Base-by-base conservation (phyloP, 2,113 vertebrate species). In the Vicugna pacos region DNA sequence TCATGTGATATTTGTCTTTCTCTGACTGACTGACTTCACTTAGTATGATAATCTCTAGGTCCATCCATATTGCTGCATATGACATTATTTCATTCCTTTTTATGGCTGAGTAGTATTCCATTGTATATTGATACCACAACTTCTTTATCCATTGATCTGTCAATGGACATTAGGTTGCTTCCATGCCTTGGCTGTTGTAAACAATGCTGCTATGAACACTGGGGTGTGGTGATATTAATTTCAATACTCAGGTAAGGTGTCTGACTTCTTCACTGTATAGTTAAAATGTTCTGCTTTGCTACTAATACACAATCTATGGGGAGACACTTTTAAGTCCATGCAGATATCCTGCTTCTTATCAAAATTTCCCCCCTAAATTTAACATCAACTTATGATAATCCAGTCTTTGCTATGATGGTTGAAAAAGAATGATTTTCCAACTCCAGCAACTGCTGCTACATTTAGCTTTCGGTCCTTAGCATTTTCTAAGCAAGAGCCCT, bases 211-310 rank as follows among this genome's bases (percentile, higher is more conserved):
- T 42, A 42, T 42, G 38, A 42, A 42, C 38, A 42, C 38, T 42
- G 38, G 38, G 38, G 38, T 42, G 38, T 76, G 60, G 19, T 64
- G 60, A 64, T 58, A 54, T 60, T 94, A 65, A 72, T 75, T 93
- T 32, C 82, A 82, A 76, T 87, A 72, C 42, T 48, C 17, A 24
- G 73, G 15, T 26, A 52, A 73, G 22, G 38, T 86, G 20, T 69
- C 28, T 81, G 38, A 60, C 60, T 90, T 93, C 64, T 80, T 96
- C 50, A 86, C 54, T 88, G 35, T 58, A 8, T 38, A 82, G 52
- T 69, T 35, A 19, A 58, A 82, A 42, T 92, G 88, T 81, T 76
- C 42, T 82, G 16, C n/a, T 24, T 94, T 60, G 35, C 12, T 69
- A 58, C 58, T 69, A 81, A 75, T 86, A 77, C 77, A n/a, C 26